Evolutionary conservation across 2,888 invertebrate genomes (phyloP).

Genomic region (Phortica magna): DNA sequence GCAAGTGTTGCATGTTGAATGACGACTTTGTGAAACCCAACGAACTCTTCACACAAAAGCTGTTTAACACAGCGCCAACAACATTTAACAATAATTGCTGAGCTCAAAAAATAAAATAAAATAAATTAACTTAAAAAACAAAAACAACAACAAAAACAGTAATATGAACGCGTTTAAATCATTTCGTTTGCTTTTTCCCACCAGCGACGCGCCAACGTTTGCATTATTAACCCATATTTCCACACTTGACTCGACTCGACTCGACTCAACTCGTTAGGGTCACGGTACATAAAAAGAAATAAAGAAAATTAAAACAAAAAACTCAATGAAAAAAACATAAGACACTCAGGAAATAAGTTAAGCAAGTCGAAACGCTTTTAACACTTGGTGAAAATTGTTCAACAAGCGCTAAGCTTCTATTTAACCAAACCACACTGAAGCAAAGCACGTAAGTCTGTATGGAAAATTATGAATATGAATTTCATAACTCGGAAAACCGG

Average conservation of each 20-base stretch:
- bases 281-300: neutral
- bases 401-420: conserved; percentile 3
- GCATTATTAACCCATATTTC: conserved; percentile 19
- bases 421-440: neutral
- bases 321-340: neutral
- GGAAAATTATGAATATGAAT: neutral
- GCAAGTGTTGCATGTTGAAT: too few relatives aligned
- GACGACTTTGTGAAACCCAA: too few relatives aligned
- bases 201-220: neutral
- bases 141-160: neutral
- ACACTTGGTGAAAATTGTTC: neutral
- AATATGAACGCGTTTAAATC: neutral
- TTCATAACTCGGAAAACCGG: conserved; percentile 10
- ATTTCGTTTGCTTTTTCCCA: neutral
- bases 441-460: too few relatives aligned
- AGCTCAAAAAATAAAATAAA: too few relatives aligned
- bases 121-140: too few relatives aligned
- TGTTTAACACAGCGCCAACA: too few relatives aligned
- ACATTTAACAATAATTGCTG: too few relatives aligned
- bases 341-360: neutral
- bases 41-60: too few relatives aligned
- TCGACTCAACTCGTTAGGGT: neutral
- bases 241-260: neutral
- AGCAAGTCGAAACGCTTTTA: neutral
- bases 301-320: neutral